phyloP scores from a whole-genome alignment of 2,888 invertebrate genomes.

The Tenthredo distinguenda region DNA sequence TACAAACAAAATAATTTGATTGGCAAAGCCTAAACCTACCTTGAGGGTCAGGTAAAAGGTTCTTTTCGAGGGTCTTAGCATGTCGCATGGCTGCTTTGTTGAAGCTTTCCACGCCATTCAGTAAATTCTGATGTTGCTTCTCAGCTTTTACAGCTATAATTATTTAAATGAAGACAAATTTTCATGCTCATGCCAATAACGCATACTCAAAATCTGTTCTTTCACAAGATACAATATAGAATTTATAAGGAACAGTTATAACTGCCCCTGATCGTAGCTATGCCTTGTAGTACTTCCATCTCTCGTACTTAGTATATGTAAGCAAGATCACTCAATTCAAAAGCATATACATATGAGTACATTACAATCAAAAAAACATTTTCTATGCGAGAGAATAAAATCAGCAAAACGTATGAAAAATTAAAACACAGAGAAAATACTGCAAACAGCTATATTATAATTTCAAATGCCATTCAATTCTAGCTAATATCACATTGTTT shows the following conservation, averaged over 20 bases:
- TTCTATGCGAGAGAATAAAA: background rate
- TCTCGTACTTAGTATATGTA: background rate
- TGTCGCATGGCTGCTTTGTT: conserved; percentile 88
- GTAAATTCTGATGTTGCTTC: conserved; percentile 85
- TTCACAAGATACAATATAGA: conserved; percentile 4
- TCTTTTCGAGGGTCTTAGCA: conserved; percentile 87
- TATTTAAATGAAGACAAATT: conserved; percentile 64
- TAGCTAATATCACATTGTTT: conserved; percentile 24
- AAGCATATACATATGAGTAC: background rate
- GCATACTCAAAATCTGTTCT: background rate
- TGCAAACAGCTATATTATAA: conserved; percentile 48
- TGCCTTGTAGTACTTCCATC: background rate
- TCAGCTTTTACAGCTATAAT: conserved; percentile 85
- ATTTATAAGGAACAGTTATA: background rate
- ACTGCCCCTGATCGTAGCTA: background rate
- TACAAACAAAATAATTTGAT: conserved; percentile 50
- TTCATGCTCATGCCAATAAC: conserved; percentile 44
- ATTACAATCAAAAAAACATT: background rate
- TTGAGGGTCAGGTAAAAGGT: conserved; percentile 87
- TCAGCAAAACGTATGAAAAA: conserved; percentile 5
- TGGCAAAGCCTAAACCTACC: conserved; percentile 79
- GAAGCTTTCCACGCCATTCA: conserved; percentile 87
- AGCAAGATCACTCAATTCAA: conserved; percentile 10
- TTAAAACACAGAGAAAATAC: conserved; percentile 54
- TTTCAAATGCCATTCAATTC: background rate